Evolutionary conservation across 2,113 vertebrate species (phyloP).

Genomic region (Blennius ocellaris): DNA sequence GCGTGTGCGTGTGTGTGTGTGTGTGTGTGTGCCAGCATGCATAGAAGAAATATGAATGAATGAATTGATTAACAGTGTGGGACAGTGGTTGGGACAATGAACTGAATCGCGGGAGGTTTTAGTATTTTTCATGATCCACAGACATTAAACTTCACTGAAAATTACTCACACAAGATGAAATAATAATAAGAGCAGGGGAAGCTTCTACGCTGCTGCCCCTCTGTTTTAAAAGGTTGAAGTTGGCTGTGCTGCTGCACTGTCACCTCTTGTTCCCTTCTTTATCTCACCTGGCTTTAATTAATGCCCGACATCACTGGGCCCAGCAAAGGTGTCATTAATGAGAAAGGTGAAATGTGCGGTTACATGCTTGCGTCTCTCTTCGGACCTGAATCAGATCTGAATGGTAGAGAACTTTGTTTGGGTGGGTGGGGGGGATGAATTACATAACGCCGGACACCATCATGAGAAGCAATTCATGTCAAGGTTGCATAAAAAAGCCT

Average conservation of each 20-base stretch:
- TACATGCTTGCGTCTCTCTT: conserved; percentile 52
- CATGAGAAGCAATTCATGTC: no score
- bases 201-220: conserved; percentile 4
- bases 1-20: no score
- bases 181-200: background rate
- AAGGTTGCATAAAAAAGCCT: no score
- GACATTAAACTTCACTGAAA: conserved; percentile 18
- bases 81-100: no score
- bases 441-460: no score
- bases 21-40: no score
- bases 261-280: conserved; percentile 41
- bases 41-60: no score
- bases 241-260: conserved; percentile 12
- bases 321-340: conserved; percentile 43
- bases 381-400: background rate
- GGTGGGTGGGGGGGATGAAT: background rate
- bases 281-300: conserved; percentile 63
- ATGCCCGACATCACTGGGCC: conserved; percentile 25
- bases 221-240: conserved; percentile 40
- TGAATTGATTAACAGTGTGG: no score
- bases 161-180: conserved; percentile 20
- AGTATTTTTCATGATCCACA: no score
- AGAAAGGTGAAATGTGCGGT: conserved; percentile 52
- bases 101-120: no score
- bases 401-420: no score